Evolutionary conservation across 2,797 vertebrate species (phyloP).

Genomic region (Gallinago nigripennis): DNA sequence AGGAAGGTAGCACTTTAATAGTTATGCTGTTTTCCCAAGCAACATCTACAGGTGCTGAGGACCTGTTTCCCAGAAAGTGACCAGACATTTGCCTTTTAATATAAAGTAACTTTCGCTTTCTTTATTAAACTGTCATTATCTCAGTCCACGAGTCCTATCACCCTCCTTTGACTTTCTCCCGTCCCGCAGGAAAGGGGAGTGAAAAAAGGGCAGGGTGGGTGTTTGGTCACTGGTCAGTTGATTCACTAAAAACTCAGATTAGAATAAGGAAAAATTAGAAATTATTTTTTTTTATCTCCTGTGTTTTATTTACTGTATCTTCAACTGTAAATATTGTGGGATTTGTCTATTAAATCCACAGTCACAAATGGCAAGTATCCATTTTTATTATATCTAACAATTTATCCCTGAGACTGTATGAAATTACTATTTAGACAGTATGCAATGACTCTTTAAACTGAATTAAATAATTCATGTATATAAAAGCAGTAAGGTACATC

Average conservation of each 20-base stretch:
- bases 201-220: rapidly evolving
- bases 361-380: neutral
- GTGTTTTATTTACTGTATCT: neutral
- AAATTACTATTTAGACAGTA: neutral
- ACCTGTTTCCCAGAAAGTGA: neutral
- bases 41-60: neutral
- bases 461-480: neutral
- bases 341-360: neutral
- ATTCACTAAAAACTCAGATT: neutral
- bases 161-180: neutral
- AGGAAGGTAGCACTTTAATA: neutral
- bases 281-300: neutral
- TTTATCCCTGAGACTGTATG: neutral
- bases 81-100: neutral
- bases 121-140: neutral
- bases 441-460: neutral
- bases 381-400: neutral
- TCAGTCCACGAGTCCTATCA: neutral
- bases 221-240: neutral
- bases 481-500: neutral
- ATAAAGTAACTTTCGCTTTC: neutral
- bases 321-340: neutral
- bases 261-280: neutral
- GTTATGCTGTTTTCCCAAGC: neutral
- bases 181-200: neutral